These are phyloP conservation scores for Epinephelus fuscoguttatus DNA, from an alignment of 2,113 vertebrate genomes.

Conservation along the genomic window DNA sequence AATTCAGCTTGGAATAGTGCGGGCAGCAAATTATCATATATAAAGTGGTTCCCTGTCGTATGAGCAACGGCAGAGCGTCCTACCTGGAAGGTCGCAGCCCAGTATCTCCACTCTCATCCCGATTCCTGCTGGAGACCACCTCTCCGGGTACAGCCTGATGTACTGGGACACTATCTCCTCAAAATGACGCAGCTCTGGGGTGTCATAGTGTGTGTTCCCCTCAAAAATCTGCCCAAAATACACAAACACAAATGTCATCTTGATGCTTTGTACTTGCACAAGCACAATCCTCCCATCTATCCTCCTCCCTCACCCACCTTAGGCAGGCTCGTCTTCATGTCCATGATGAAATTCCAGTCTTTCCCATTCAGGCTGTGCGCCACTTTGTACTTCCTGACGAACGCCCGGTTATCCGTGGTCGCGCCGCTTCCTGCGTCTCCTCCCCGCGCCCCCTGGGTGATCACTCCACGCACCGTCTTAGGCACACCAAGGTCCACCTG, in stretches of 20 bases:
- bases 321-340: constrained; percentile 90
- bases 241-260: not conserved
- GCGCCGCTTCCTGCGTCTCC: constrained; percentile 85
- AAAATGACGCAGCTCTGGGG: constrained; percentile 94
- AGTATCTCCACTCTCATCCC: constrained; percentile 97
- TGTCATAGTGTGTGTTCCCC: constrained; percentile 97
- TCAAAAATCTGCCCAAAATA: constrained; percentile 90
- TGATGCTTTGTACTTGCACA: not conserved
- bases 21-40: constrained; percentile 32
- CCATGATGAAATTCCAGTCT: constrained; percentile 94
- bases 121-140: constrained; percentile 97
- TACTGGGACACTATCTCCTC: constrained; percentile 91
- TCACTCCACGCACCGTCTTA: constrained; percentile 90
- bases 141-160: constrained; percentile 91
- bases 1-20: constrained; percentile 33
- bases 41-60: constrained; percentile 19
- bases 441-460: constrained; percentile 95
- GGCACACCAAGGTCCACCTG: constrained; percentile 90
- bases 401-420: constrained; percentile 91
- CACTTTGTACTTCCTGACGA: constrained; percentile 95
- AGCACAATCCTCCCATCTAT: not conserved
- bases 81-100: constrained; percentile 97
- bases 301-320: constrained; percentile 86
- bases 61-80: constrained; percentile 31
- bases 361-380: constrained; percentile 92